These are phyloP conservation scores for Apis dorsata DNA, from an alignment of 1,140 invertebrate species.

Conservation along the genomic window DNA sequence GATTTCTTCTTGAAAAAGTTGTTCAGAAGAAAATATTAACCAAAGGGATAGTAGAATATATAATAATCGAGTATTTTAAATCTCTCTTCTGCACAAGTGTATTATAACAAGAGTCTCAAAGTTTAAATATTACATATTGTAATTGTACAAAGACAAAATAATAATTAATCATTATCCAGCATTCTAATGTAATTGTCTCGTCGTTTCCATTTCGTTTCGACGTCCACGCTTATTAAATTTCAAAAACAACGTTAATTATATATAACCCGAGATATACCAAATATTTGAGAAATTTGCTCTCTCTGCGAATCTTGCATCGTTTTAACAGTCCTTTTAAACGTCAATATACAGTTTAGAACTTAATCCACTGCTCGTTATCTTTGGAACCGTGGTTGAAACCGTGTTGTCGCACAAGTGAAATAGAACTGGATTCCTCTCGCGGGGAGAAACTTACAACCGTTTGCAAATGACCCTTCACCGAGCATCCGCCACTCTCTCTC, in stretches of 20 bases:
- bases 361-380: constrained; percentile 59
- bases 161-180: no score
- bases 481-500: constrained; percentile 13
- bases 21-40: no score
- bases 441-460: constrained; percentile 52
- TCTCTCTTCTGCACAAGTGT: background rate
- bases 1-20: background rate
- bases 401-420: constrained; percentile 50
- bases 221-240: background rate
- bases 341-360: constrained; percentile 43
- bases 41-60: background rate
- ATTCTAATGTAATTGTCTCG: no score
- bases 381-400: constrained; percentile 15
- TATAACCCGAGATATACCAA: background rate
- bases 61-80: constrained; percentile 1
- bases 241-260: constrained; percentile 21
- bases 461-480: constrained; percentile 59
- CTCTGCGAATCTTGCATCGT: constrained; percentile 9
- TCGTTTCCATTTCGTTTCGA: no score
- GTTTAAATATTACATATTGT: no score
- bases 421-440: constrained; percentile 48
- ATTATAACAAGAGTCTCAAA: no score
- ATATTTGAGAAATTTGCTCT: background rate
- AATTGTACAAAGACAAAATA: no score
- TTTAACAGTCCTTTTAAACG: constrained; percentile 49